A percentile compares a stretch with the other conserved stretches of the same genome.
phyloP scores from a whole-genome alignment of 1,140 invertebrate species.

The Propsilocerus akamusi region DNA sequence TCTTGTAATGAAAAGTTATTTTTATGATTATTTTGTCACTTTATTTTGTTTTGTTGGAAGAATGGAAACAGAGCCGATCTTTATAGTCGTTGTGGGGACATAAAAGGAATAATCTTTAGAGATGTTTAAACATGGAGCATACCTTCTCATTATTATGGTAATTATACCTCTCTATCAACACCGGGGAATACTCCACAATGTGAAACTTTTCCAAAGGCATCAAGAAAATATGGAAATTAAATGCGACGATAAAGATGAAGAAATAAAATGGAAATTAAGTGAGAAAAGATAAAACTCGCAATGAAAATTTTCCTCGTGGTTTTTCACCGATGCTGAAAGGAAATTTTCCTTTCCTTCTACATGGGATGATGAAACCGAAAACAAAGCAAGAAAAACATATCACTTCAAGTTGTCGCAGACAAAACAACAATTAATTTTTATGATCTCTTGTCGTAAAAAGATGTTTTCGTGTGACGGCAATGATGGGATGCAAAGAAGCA shows the following conservation, averaged over 20 bases:
- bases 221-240: constrained; percentile 3
- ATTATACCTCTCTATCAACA: no score
- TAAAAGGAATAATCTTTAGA: neutral
- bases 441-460: neutral
- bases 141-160: no score
- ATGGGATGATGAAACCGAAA: neutral
- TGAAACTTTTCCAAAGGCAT: no score
- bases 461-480: no score
- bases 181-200: no score
- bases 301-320: neutral
- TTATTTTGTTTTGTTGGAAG: neutral
- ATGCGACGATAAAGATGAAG: constrained; percentile 1
- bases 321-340: neutral
- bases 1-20: neutral
- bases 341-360: neutral
- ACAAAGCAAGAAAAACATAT: neutral
- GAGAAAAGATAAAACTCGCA: neutral
- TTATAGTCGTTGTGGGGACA: neutral
- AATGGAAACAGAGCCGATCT: neutral
- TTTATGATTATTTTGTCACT: constrained; percentile 4
- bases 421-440: constrained; percentile 2
- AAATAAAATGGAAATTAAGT: constrained; percentile 3
- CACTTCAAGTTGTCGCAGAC: no score
- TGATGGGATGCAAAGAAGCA: no score
- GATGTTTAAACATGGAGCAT: no score